These are phyloP conservation scores for Grapholita molesta DNA, from an alignment of 1,140 invertebrate species.

Conservation along the genomic window DNA sequence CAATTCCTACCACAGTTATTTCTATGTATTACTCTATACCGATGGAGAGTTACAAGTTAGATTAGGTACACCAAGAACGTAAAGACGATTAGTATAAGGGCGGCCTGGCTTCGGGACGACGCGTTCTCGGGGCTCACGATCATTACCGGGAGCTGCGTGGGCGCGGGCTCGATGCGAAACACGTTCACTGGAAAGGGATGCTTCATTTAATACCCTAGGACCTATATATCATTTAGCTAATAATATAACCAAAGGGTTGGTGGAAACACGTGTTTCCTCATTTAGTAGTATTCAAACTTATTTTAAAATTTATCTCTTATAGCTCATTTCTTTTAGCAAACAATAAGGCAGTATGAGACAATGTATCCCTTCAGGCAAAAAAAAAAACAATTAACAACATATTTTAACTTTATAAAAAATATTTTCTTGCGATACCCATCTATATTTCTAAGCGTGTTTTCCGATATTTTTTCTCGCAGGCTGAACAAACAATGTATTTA, in stretches of 20 bases:
- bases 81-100: constrained; percentile 25
- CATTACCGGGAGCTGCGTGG: constrained; percentile 64
- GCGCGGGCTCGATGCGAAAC: constrained; percentile 52
- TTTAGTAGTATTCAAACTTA: too few species aligned
- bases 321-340: too few species aligned
- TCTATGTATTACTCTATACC: background rate
- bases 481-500: too few species aligned
- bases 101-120: constrained; percentile 25
- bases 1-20: constrained; percentile 11
- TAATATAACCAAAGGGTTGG: background rate
- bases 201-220: background rate
- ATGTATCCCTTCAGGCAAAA: too few species aligned
- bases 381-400: too few species aligned
- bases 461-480: too few species aligned
- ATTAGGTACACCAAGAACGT: constrained; percentile 29
- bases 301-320: too few species aligned
- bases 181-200: constrained; percentile 55
- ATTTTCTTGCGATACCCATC: too few species aligned
- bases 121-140: constrained; percentile 55
- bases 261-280: background rate
- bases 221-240: too few species aligned
- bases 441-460: too few species aligned
- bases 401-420: too few species aligned
- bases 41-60: background rate
- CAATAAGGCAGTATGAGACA: too few species aligned